Evolutionary conservation across 2,797 vertebrate species (phyloP), one percentile per base, ranked within the genome.

Genomic region (Orientallactaga sibirica): DNA sequence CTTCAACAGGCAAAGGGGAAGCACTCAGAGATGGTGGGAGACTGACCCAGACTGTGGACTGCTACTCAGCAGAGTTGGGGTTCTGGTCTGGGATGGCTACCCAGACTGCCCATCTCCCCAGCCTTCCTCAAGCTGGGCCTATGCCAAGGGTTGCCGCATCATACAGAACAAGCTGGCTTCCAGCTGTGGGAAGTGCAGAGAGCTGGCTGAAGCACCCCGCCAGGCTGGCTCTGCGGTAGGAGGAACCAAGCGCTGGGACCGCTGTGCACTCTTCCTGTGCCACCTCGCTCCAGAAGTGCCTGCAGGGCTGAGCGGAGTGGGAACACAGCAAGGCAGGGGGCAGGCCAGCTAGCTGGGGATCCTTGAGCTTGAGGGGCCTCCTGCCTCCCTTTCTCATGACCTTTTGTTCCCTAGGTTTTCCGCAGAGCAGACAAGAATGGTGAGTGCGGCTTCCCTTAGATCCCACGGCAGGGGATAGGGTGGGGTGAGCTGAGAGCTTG

Each of bases 371-470:
- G 48, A 29, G 61, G 62, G 58, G 55, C 27, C 27, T 62, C 58
- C 66, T 16, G 2, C 73, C 27, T 93, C 80, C 66, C 19, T 37
- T 37, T 33, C 74, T 76, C 68, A 18, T 85, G 70, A 61, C 62
- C 77, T 55, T 95, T 98, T 97, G 97, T 96, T 78, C 98, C 98
- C n/a, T 98, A 99, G 99, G 99, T 99, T 98, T 99, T 99, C 98
- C 99, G 99, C 43, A 98, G 99, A 96, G 99, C 99, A 1, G 99
- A 99, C 98, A 99, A 99, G 98, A 99, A 99, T 0, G 99, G 99
- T 99, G 98, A 99, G 99, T 98, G 70, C 86, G 85, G 83, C 79
- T 81, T 92, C 29, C 37, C 55, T 68, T 87, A 67, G 66, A 78
- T 92, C 71, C 81, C 64, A 62, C 29, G 0, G 67, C 4, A 25